Base-by-base conservation (phyloP, 2,888 invertebrate species). In the Leptothorax acervorum region DNA sequence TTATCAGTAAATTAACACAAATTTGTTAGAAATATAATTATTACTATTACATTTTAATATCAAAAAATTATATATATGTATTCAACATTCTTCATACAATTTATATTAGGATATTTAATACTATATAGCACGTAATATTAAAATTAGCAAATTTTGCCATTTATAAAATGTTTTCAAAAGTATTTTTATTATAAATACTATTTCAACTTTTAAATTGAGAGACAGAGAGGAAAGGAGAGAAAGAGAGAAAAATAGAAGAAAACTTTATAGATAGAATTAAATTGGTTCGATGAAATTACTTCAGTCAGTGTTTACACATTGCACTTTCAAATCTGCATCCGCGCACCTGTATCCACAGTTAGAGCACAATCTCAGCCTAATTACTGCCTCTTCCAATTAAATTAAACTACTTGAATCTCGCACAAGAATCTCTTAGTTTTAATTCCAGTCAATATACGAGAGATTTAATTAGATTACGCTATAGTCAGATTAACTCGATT, bases 341-440 rank as follows among this genome's bases (percentile, higher is more conserved):
- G 42, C 70, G n/a, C 45, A 55, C 11, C 48, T 81, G 78, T 28
- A 57, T 45, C 18, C 42, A 3, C 5, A 48, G 23, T 60, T 75
- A 48, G 35, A 60, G 18, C 45, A n/a, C 23, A 9, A 18, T 39
- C 28, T 73, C 11, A 73, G 15, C 12, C 60, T 74, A 81, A 81
- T 81, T 81, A 74, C 35, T 48, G 18, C 3, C 23, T 79, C 45
- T 35, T 48, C 18, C n/a, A 35, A 73, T 81, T 73, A 71, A 48
- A 79, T 79, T 79, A 55, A 79, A 60, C 74, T 74, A n/a, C 48
- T 60, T 73, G 18, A 73, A 71, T 79, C 55, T 15, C 35, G 23
- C 2, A 18, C 23, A 60, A 45, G 60, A 81, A 70, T 55, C 71
- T 70, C 31, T 78, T 70, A 78, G 39, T 66, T 68, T 48, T 75